Percentiles rank a stretch among this genome's conserved stretches.
These are phyloP conservation scores for Microdon myrmicae DNA, from an alignment of 2,888 invertebrate species.

Conservation along the genomic window DNA sequence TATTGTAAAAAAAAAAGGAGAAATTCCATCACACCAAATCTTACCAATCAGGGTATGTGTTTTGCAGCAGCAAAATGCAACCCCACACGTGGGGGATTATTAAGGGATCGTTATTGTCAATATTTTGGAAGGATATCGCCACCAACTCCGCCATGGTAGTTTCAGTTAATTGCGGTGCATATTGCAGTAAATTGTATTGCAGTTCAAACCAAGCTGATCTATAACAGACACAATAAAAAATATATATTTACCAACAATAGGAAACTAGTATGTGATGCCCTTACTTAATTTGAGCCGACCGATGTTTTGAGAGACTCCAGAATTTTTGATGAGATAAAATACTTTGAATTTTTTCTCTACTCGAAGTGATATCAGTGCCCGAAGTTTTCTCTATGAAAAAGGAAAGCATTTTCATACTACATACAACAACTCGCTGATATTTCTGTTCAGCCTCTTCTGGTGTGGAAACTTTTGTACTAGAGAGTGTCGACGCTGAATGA, in stretches of 20 bases:
- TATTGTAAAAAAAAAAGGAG: too few relatives aligned
- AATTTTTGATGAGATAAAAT: slow-evolving; percentile 74
- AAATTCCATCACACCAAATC: too few relatives aligned
- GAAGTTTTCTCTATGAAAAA: slow-evolving; percentile 73
- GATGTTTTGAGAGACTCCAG: slow-evolving; percentile 77
- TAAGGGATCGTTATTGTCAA: slow-evolving; percentile 77
- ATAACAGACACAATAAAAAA: slow-evolving; percentile 13
- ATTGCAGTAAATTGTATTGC: slow-evolving; percentile 72
- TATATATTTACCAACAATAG: not conserved
- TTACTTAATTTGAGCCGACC: slow-evolving; percentile 67
- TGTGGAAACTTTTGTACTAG: slow-evolving; percentile 69
- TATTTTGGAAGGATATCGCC: slow-evolving; percentile 71
- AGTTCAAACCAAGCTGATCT: slow-evolving; percentile 77
- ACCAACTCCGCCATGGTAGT: slow-evolving; percentile 71
- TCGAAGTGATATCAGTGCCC: slow-evolving; percentile 64
- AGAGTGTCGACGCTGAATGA: slow-evolving; percentile 70
- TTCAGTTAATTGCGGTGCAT: slow-evolving; percentile 69
- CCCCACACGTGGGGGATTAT: slow-evolving; percentile 80
- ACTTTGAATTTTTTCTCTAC: slow-evolving; percentile 65
- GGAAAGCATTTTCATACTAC: slow-evolving; percentile 75
- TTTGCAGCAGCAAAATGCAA: slow-evolving; percentile 73
- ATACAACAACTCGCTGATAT: slow-evolving; percentile 73
- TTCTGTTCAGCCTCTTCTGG: slow-evolving; percentile 77
- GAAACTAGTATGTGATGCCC: slow-evolving; percentile 1
- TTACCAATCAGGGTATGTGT: slow-evolving; percentile 69